Evolutionary conservation across 2,113 vertebrate genomes (phyloP).

Genomic region (Callaeas wilsoni): DNA sequence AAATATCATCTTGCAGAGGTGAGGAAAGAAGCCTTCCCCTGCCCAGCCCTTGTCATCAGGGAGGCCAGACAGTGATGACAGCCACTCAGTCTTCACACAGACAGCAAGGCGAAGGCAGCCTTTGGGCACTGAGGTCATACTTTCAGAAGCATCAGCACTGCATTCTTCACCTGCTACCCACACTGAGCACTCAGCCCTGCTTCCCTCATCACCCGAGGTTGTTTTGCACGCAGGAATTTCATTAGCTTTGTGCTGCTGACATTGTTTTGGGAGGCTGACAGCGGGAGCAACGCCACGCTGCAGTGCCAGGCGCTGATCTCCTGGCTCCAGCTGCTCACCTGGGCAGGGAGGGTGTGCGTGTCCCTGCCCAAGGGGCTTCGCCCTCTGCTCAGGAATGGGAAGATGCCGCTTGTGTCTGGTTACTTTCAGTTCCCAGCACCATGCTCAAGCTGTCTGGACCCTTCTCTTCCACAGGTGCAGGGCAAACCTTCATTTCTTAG

Average conservation of each 20-base stretch:
- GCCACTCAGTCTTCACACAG: background rate
- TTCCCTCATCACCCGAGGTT: background rate
- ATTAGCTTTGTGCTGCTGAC: background rate
- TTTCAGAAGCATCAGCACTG: background rate
- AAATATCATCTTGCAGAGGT: background rate
- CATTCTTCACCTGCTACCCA: background rate
- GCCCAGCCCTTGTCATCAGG: background rate
- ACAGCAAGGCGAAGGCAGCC: background rate
- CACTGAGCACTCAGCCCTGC: rapidly evolving
- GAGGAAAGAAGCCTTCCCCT: background rate
- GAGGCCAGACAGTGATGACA: background rate
- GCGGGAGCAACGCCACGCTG: background rate
- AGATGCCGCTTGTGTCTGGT: background rate
- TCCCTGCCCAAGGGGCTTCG: background rate
- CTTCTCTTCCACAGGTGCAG: background rate
- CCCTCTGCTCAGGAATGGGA: background rate
- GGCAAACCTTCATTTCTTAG: background rate
- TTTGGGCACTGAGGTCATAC: background rate
- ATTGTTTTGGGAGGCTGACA: background rate
- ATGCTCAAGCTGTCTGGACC: background rate
- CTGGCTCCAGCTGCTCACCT: background rate
- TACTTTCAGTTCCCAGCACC: background rate
- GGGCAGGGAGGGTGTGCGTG: rapidly evolving
- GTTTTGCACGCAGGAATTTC: background rate
- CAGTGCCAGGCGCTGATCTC: background rate